phyloP scores from a whole-genome alignment of 2,797 vertebrate genomes.

The Cheirogaleus major region DNA sequence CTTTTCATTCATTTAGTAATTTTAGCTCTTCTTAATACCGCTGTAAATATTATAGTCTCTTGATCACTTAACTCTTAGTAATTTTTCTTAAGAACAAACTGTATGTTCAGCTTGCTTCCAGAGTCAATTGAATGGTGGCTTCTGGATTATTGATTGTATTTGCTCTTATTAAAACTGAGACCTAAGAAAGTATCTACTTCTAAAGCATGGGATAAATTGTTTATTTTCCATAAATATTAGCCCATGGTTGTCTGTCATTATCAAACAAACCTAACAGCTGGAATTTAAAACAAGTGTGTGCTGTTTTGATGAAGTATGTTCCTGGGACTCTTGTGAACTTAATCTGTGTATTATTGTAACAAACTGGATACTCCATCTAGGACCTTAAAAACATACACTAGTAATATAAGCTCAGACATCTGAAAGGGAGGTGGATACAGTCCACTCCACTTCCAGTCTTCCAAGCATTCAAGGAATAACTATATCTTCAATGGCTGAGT shows the following conservation, averaged over 20 bases:
- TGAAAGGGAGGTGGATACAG: slow-evolving; percentile 34
- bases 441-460: slow-evolving; percentile 23
- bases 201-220: slow-evolving; percentile 50
- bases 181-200: slow-evolving; percentile 55
- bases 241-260: slow-evolving; percentile 57
- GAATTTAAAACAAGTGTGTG: slow-evolving; percentile 72
- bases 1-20: neutral
- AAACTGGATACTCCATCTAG: slow-evolving; percentile 65
- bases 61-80: slow-evolving; percentile 24
- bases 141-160: slow-evolving; percentile 31
- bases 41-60: neutral
- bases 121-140: neutral
- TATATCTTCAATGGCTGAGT: neutral
- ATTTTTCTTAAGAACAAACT: slow-evolving; percentile 49
- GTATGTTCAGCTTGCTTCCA: slow-evolving; percentile 21
- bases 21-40: slow-evolving; percentile 36
- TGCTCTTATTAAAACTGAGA: slow-evolving; percentile 56
- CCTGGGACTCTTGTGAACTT: slow-evolving; percentile 51
- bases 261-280: slow-evolving; percentile 67
- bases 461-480: neutral
- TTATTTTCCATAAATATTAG: slow-evolving; percentile 68
- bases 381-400: slow-evolving; percentile 60
- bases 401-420: slow-evolving; percentile 37
- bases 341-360: slow-evolving; percentile 73
- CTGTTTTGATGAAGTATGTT: slow-evolving; percentile 67